phyloP scores from a whole-genome alignment of 1,140 invertebrate genomes.

The Acromyrmex echinatior region DNA sequence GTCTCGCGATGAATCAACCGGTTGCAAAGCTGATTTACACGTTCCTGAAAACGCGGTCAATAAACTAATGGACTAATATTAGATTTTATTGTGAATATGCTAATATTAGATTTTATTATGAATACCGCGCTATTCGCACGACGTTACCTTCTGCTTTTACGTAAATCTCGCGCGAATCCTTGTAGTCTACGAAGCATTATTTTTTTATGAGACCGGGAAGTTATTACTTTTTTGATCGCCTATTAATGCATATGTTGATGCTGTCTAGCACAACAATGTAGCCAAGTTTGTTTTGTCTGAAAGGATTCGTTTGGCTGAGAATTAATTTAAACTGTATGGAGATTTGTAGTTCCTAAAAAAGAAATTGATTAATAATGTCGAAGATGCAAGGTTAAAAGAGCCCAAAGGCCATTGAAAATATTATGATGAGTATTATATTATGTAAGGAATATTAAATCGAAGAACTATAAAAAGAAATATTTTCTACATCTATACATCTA shows the following conservation, averaged over 20 bases:
- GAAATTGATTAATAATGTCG: not conserved
- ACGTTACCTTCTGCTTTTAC: not conserved
- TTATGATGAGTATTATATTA: not conserved
- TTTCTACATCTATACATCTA: not conserved
- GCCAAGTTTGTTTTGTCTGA: not conserved
- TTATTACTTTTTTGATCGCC: constrained; percentile 20
- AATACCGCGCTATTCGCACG: constrained; percentile 1
- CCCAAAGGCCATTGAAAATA: not conserved
- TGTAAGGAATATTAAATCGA: not conserved
- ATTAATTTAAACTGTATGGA: constrained; percentile 13
- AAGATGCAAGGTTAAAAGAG: constrained; percentile 3
- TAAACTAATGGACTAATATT: constrained; percentile 63
- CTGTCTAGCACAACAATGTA: constrained; percentile 19
- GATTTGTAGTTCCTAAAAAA: constrained; percentile 21
- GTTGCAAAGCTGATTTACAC: constrained; percentile 48
- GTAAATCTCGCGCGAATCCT: constrained; percentile 1
- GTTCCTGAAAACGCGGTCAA: constrained; percentile 59
- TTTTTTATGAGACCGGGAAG: not conserved
- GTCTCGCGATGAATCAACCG: constrained; percentile 71
- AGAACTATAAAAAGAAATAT: not conserved
- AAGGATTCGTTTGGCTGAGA: not conserved
- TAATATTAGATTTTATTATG: constrained; percentile 64
- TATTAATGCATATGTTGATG: not conserved
- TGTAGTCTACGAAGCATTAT: not conserved
- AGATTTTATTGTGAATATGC: constrained; percentile 37